Percentiles rank a stretch among this genome's conserved stretches.
phyloP scores from a whole-genome alignment of 2,113 vertebrate species.

The Alligator sinensis region DNA sequence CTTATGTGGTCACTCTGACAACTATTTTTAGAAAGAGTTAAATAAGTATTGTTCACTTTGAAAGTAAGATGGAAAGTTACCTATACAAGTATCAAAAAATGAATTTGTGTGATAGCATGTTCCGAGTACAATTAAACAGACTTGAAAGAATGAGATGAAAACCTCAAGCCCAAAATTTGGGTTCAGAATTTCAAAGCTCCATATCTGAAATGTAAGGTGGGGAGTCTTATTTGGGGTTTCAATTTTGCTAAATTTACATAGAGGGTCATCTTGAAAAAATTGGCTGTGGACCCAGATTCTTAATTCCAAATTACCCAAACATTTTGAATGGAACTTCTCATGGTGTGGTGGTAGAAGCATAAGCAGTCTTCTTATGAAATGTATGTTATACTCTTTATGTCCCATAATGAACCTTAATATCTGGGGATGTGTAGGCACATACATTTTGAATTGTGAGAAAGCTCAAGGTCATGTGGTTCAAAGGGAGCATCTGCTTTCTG shows the following conservation, averaged over 20 bases:
- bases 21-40: constrained; percentile 13
- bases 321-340: neutral
- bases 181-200: constrained; percentile 8
- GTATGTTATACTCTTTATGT: neutral
- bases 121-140: neutral
- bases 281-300: neutral
- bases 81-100: constrained; percentile 6
- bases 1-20: neutral
- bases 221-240: neutral
- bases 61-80: constrained; percentile 14
- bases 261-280: constrained; percentile 16
- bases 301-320: neutral
- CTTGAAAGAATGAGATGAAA: constrained; percentile 20
- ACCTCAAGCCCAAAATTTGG: constrained; percentile 38
- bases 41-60: neutral
- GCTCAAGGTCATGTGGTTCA: neutral
- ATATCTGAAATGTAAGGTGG: neutral
- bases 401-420: neutral
- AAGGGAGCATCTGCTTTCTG: neutral
- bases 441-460: neutral
- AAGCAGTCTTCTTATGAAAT: rapidly evolving
- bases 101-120: neutral
- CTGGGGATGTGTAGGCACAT: rapidly evolving
- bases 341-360: neutral
- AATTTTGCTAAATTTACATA: constrained; percentile 22